phyloP scores from a whole-genome alignment of 2,888 invertebrate species.

The Cactoblastis cactorum region DNA sequence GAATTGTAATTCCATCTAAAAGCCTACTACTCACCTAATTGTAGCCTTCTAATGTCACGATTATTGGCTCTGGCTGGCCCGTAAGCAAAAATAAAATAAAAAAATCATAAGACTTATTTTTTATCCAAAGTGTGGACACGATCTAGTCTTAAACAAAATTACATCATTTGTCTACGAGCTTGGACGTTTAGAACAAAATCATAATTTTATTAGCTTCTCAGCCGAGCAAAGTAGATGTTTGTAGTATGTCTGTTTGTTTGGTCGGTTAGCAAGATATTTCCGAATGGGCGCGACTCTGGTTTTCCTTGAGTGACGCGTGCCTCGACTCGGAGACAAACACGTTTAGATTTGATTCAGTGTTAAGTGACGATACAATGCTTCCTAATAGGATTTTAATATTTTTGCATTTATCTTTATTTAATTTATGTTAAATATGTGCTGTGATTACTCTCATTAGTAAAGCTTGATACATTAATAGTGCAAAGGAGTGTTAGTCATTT shows the following conservation, averaged over 20 bases:
- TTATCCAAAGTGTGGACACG: conserved; percentile 1
- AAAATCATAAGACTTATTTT: not conserved
- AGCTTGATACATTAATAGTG: no score
- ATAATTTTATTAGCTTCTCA: not conserved
- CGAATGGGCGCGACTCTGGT: conserved; percentile 47
- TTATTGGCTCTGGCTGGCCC: no score
- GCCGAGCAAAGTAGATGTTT: not conserved
- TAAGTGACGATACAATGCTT: not conserved
- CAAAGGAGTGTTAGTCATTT: no score
- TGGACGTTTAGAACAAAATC: not conserved
- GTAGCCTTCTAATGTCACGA: no score
- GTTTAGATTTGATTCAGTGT: not conserved
- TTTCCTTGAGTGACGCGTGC: conserved; percentile 26
- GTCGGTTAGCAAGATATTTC: conserved; percentile 33
- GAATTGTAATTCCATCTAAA: no score
- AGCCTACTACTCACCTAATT: no score
- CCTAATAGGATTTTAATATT: not conserved
- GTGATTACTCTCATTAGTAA: no score
- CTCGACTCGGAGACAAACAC: not conserved
- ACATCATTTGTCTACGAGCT: not conserved
- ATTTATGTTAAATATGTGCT: no score
- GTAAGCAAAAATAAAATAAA: no score
- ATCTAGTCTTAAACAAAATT: not conserved
- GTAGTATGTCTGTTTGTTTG: not conserved
- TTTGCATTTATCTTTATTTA: not conserved